Base-by-base conservation (phyloP, 2,888 invertebrate species). In the Liodrosophila aerea region DNA sequence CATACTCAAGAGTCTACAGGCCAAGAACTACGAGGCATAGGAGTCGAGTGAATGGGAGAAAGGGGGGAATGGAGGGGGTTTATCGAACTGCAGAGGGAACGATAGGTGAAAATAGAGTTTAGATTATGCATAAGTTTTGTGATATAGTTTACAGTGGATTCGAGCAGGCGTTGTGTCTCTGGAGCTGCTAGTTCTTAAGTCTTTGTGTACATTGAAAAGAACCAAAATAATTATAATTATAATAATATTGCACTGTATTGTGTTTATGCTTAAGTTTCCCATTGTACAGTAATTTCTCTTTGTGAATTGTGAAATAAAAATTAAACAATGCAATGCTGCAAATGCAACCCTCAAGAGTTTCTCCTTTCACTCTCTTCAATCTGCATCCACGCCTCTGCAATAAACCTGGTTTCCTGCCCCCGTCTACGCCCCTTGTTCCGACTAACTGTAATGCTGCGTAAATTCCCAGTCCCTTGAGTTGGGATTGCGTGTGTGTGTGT, bases 1-100 rank as follows among this genome's bases (percentile, higher is more conserved):
- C 54, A 87, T 88, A 33, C 62, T 88, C 0, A 83, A 87, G 44
- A 76, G 84, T 39, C 63, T 88, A 39, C 88, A 88, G 57, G 85
- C 87, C 36, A 86, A 85, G 47, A 84, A 63, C 50, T 77, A 73
- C 18, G 87, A 88, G 56, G 74, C 83, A 40, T 81, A 75, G 41
- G 31, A 1, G 13, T 0, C 11, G 13, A 5, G 16, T 5, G 29
- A 9, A 13, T 9, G 29, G 34, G 11, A 15, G 4, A 27, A 16
- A 8, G 11, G 33, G 13, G 9, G 7, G 39, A 16, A 15, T 29
- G 18, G 15, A 47, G 43, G 56, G 52, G 37, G 5, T 58, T 56
- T 66, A 74, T 73, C 76, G 73, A 66, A 66, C 78, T 78, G 78
- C 82, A 75, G 64, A 73, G 64, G 78, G 78, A 82, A 78, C 78